A percentile compares a stretch with the other conserved stretches of the same genome.
These are phyloP conservation scores for Dascyllus trimaculatus DNA, from an alignment of 2,113 vertebrate genomes.

Conservation along the genomic window DNA sequence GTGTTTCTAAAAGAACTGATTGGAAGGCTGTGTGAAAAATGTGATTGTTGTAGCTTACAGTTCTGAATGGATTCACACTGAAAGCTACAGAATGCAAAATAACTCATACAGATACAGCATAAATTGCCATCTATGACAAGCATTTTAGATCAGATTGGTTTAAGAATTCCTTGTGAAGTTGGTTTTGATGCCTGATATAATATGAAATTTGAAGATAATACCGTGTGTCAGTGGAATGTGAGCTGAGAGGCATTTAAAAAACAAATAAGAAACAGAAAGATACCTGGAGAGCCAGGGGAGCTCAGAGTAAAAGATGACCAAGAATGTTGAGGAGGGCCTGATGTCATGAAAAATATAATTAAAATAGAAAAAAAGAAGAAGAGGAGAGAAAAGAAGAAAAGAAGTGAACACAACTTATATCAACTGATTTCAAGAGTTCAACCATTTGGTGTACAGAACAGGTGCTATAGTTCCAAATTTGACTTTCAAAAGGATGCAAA, in stretches of 20 bases:
- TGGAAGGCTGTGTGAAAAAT: neutral
- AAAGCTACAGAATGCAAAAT: neutral
- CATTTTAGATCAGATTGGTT: neutral
- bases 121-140: neutral
- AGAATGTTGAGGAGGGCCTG: conserved; percentile 82
- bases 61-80: too few relatives aligned
- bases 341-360: conserved; percentile 25
- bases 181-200: neutral
- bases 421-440: neutral
- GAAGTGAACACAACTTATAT: neutral
- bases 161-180: neutral
- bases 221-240: neutral
- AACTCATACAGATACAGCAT: neutral
- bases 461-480: neutral
- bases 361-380: neutral
- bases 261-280: conserved; percentile 32
- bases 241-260: neutral
- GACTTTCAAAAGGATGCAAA: conserved; percentile 9
- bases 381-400: neutral
- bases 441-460: neutral
- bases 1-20: neutral
- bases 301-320: conserved; percentile 85
- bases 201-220: neutral
- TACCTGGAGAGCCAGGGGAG: conserved; percentile 84
- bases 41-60: neutral